These are phyloP conservation scores for Tamias sibiricus DNA, from an alignment of 2,113 vertebrate species.

Conservation along the genomic window DNA sequence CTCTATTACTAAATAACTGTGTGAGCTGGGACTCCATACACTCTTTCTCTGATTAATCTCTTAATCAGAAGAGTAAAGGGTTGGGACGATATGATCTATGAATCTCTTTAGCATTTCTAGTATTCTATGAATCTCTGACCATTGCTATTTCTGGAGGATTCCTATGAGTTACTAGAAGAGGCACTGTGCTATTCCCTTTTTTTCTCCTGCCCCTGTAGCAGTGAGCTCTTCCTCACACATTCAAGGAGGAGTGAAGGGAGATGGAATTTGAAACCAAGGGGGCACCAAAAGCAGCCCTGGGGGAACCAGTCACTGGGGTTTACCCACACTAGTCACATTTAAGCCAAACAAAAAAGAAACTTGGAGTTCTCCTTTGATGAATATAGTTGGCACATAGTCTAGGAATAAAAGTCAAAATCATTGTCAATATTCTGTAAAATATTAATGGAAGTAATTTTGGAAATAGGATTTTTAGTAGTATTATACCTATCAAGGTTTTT, in stretches of 20 bases:
- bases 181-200: background rate
- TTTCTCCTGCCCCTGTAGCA: background rate
- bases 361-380: background rate
- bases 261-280: background rate
- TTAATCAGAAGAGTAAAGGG: background rate
- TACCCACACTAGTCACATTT: background rate
- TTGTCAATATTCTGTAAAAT: background rate
- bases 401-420: background rate
- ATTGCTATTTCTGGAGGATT: background rate
- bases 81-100: background rate
- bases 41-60: background rate
- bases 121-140: background rate
- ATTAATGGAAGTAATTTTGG: slow-evolving; percentile 66
- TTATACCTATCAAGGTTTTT: slow-evolving; percentile 45
- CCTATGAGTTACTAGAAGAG: background rate
- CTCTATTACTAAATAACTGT: background rate
- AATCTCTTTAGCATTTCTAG: background rate
- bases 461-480: slow-evolving; percentile 42
- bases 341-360: background rate
- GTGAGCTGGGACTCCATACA: background rate
- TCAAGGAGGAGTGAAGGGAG: background rate
- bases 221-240: background rate
- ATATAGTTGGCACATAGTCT: background rate
- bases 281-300: background rate
- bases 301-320: background rate